Evolutionary conservation across 1,140 invertebrate species (phyloP).

Genomic region (Cepaea nemoralis): DNA sequence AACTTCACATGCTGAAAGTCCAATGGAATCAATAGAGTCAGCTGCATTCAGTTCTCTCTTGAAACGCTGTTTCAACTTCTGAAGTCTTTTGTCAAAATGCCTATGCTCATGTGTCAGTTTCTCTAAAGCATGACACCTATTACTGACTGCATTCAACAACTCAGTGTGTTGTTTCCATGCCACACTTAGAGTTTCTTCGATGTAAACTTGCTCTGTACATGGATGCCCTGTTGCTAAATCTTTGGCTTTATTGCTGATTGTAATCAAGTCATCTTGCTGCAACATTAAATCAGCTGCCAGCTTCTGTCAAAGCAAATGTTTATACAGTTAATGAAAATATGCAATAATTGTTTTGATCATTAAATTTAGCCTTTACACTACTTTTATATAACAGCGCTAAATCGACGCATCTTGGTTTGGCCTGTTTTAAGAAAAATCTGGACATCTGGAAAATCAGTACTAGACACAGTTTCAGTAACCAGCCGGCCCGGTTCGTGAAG

Average conservation of each 20-base stretch:
- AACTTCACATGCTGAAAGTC: constrained; percentile 6
- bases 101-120: not conserved
- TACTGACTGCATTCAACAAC: not conserved
- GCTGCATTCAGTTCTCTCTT: not conserved
- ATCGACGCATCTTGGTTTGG: no score
- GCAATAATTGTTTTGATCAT: no score
- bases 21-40: not conserved
- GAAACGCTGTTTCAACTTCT: not conserved
- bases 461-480: no score
- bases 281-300: no score
- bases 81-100: not conserved
- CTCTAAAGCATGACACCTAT: not conserved
- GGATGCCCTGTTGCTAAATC: constrained; percentile 83
- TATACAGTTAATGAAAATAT: no score
- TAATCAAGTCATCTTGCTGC: no score
- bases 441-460: no score
- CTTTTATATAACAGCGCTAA: no score
- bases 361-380: no score
- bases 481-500: no score
- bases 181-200: constrained; percentile 79
- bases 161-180: constrained; percentile 64
- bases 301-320: no score
- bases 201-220: constrained; percentile 80
- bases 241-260: not conserved
- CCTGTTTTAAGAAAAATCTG: no score